phyloP scores from a whole-genome alignment of 2,797 vertebrate genomes.

The Paedocypris micromegethes region DNA sequence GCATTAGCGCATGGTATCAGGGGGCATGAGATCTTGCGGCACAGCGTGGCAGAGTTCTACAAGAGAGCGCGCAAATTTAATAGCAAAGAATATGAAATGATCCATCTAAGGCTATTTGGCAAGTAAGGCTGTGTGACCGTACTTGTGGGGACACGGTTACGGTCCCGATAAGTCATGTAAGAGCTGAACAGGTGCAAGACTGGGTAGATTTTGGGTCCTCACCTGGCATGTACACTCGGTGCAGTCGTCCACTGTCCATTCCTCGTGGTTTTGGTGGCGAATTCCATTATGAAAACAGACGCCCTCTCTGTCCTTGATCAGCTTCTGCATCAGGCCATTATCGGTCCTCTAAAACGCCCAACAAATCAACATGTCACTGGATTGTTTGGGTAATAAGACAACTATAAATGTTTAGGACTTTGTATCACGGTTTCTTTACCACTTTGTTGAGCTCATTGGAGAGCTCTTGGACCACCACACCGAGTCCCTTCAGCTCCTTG shows the following conservation, averaged over 20 bases:
- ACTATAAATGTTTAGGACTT: too few species aligned
- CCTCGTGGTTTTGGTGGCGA: conserved; percentile 80
- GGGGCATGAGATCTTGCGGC: conserved; percentile 83
- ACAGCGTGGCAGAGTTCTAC: conserved; percentile 82
- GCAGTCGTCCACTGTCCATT: conserved; percentile 95
- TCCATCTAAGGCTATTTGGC: not conserved
- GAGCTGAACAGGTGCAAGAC: conserved; percentile 41
- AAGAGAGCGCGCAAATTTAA: conserved; percentile 16
- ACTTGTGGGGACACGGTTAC: conserved; percentile 43
- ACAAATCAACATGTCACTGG: not conserved
- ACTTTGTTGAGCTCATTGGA: conserved; percentile 85
- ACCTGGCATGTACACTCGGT: conserved; percentile 97
- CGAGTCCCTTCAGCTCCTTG: conserved; percentile 85
- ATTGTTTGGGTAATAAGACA: too few species aligned
- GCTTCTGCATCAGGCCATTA: conserved; percentile 74
- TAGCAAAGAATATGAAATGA: not conserved
- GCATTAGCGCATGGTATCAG: conserved; percentile 83
- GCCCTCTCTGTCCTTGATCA: conserved; percentile 70
- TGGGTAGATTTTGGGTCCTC: conserved; percentile 46
- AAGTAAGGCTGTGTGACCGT: conserved; percentile 43
- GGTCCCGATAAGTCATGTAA: conserved; percentile 47
- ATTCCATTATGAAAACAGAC: conserved; percentile 90
- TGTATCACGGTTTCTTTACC: conserved; percentile 64
- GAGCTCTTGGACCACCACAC: conserved; percentile 85
- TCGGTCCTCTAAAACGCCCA: conserved; percentile 74